phyloP scores from a whole-genome alignment of 2,888 invertebrate species.

The Strigamia transsilvanica region DNA sequence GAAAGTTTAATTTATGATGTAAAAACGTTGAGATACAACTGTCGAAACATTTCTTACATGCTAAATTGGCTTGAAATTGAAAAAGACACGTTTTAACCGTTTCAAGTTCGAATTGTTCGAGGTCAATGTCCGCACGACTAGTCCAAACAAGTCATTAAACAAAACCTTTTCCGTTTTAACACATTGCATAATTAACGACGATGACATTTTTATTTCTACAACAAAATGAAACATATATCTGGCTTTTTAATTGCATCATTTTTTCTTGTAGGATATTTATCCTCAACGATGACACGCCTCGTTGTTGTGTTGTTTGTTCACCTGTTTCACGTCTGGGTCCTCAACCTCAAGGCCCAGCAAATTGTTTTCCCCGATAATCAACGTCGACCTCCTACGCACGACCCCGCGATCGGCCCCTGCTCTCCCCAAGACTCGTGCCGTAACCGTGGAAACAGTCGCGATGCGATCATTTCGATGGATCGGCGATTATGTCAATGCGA shows the following conservation, averaged over 20 bases:
- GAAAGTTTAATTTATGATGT: not conserved
- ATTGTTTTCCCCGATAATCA: not conserved
- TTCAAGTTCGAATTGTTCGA: not conserved
- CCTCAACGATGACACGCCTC: not conserved
- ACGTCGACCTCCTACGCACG: not conserved
- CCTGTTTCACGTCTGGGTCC: not conserved
- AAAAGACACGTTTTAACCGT: not conserved
- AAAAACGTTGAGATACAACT: not conserved
- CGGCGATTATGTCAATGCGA: slow-evolving; percentile 66
- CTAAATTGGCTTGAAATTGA: not conserved
- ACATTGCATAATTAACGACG: too few species aligned
- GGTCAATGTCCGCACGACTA: not conserved
- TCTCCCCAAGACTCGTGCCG: slow-evolving; percentile 3
- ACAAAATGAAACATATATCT: not conserved
- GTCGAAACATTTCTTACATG: not conserved
- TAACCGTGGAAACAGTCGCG: slow-evolving; percentile 46
- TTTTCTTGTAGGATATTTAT: not conserved
- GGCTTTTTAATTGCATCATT: not conserved
- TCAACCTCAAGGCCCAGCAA: slow-evolving; percentile 5
- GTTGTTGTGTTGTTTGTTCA: not conserved
- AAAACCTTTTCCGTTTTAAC: too few species aligned
- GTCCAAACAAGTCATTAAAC: not conserved
- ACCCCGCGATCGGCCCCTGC: not conserved
- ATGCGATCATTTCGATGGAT: not conserved
- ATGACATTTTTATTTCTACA: not conserved